Base-by-base conservation (phyloP, 2,113 vertebrate genomes). In the Pipa parva region DNA sequence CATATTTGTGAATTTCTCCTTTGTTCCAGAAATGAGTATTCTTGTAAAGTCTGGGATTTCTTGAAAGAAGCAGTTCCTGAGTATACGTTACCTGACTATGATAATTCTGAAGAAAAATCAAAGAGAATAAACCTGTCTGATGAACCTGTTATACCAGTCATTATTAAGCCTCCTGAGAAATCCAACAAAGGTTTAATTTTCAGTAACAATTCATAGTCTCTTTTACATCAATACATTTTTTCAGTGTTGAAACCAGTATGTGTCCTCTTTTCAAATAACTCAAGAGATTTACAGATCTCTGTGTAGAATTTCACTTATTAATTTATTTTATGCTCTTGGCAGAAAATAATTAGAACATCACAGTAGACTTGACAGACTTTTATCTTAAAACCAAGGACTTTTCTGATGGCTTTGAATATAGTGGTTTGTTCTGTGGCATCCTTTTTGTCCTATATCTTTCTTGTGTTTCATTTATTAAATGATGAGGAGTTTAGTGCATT, bases 41-140 rank as follows among this genome's bases (percentile, higher is more conserved):
- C 71, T 8, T 78, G 80, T 57, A 84, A 88, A 80, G 75, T 88
- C 7, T 97, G 95, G 95, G 68, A 82, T 48, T 86, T 95, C 73
- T 79, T 99, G 71, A 90, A 80, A 78, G 78, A 83, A 7, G 66
- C 61, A 72, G 71, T 95, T 59, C 92, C 93, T 11, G 80, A 83
- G 65, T 97, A 92, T 79, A 87, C 82, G 57, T 72, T 84, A 42
- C 63, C 76, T 20, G 75, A 84, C 22, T 77, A 85, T 3, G 62
- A 45, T 18, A 63, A 24, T 66, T 59, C 71, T 28, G 77, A 84
- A 13, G 8, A 4, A 45, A 79, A 81, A 63, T 1, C 27, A 17
- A 83, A 75, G 63, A 83, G 84, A 39, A 64, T 36, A 6, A 58
- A 60, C 36, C 71, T 22, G 5, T 71, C 37, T 13, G 63, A 71